phyloP scores from a whole-genome alignment of 2,797 vertebrate genomes.

The Chrosomus eos region DNA sequence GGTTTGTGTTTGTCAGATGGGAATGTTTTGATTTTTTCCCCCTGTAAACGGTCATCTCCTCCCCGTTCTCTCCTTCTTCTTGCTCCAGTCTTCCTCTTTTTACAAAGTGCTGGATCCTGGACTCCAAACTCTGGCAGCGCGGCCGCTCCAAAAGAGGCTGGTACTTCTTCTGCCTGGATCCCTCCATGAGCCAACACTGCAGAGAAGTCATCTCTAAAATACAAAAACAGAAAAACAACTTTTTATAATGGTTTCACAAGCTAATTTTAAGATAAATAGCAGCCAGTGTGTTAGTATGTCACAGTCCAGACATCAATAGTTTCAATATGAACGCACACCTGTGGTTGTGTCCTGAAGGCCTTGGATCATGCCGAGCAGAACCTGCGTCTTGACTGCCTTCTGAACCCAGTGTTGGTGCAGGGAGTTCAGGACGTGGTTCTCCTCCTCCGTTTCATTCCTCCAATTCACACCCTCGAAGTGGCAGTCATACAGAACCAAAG shows the following conservation, averaged over 20 bases:
- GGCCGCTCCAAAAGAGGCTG: slow-evolving; percentile 87
- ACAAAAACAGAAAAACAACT: not conserved
- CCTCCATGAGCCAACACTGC: slow-evolving; percentile 84
- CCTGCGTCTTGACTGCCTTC: slow-evolving; percentile 82
- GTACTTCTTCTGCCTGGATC: slow-evolving; percentile 85
- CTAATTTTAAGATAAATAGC: not conserved
- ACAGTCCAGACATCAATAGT: not conserved
- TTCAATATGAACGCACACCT: slow-evolving; percentile 25
- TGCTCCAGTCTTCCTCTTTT: slow-evolving; percentile 81
- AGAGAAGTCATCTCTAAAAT: slow-evolving; percentile 54
- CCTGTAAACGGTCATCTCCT: slow-evolving; percentile 68
- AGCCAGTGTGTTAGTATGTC: not conserved
- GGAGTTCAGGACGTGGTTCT: slow-evolving; percentile 72
- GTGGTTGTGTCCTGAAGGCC: slow-evolving; percentile 78
- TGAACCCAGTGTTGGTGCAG: slow-evolving; percentile 91
- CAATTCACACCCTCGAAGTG: slow-evolving; percentile 86
- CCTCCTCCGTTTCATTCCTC: slow-evolving; percentile 81
- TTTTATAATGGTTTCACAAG: not conserved
- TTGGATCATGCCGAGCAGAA: slow-evolving; percentile 84
- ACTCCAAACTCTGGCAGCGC: slow-evolving; percentile 89
- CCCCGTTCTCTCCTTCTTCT: slow-evolving; percentile 71
- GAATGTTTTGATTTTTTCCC: slow-evolving; percentile 78
- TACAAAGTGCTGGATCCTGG: slow-evolving; percentile 89
- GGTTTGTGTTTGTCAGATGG: slow-evolving; percentile 42
- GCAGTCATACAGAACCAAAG: slow-evolving; percentile 90